Conservation (phyloP, 2,113 vertebrate species). For the Rhagologus leucostigma region DNA sequence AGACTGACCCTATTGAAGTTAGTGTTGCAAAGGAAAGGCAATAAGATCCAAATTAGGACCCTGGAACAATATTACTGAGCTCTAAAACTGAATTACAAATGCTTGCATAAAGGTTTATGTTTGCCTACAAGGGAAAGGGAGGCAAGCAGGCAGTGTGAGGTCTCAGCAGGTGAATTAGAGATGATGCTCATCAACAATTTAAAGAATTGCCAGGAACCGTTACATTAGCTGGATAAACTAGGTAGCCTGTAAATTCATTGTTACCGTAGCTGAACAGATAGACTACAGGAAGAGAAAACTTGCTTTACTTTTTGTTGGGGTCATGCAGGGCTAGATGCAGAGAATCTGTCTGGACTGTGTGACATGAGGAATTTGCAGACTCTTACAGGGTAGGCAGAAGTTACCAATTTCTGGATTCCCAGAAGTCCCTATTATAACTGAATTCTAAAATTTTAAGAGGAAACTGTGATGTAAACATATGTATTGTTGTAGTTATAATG, state of each 20-base stretch:
- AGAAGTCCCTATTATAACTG: constrained; percentile 25
- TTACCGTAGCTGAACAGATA: background rate
- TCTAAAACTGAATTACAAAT: background rate
- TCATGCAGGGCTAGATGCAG: background rate
- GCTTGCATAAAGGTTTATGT: background rate
- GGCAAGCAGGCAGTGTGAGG: background rate
- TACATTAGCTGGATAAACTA: background rate
- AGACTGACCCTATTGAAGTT: background rate
- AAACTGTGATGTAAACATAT: background rate
- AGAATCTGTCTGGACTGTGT: background rate
- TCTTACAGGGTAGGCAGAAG: background rate
- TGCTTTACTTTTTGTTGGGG: background rate
- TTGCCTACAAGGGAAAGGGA: background rate
- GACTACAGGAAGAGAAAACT: background rate
- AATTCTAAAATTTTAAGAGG: background rate
- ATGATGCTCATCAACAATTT: background rate
- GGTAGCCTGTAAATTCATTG: background rate
- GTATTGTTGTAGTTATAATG: background rate
- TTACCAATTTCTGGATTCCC: background rate
- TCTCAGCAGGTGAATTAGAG: background rate
- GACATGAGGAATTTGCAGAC: background rate
- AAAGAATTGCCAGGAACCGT: background rate
- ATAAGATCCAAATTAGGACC: background rate
- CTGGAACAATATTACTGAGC: background rate
- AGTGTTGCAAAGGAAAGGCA: background rate